Percentiles rank a stretch among this genome's conserved stretches.
phyloP scores from a whole-genome alignment of 2,888 invertebrate species.

The Trypoxylon attenuatum region DNA sequence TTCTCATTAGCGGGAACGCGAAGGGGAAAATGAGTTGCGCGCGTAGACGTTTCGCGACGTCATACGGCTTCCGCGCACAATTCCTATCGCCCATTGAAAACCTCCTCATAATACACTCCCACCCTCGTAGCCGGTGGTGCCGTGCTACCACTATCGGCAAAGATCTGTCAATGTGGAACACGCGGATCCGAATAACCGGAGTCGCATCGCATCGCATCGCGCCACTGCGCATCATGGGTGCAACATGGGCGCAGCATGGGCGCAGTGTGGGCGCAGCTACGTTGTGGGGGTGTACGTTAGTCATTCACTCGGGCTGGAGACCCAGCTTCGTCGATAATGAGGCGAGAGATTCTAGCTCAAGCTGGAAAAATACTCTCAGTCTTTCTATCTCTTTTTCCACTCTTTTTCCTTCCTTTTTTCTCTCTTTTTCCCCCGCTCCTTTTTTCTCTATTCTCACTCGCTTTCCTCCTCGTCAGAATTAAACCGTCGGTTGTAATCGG shows the following conservation, averaged over 20 bases:
- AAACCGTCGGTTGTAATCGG: background rate
- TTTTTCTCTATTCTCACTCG: background rate
- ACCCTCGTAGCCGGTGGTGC: constrained; percentile 12
- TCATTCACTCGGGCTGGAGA: no score
- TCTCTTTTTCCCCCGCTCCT: no score
- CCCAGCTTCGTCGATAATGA: constrained; percentile 57
- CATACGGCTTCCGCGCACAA: constrained; percentile 15
- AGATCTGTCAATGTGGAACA: constrained; percentile 28
- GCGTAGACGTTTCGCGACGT: constrained; percentile 21
- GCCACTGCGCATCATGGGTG: no score
- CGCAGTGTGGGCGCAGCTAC: no score
- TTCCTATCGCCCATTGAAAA: constrained; percentile 46
- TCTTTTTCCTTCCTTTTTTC: no score
- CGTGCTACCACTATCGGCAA: background rate
- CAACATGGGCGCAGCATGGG: no score
- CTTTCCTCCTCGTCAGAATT: background rate
- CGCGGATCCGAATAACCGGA: constrained; percentile 28
- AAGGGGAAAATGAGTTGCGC: constrained; percentile 15
- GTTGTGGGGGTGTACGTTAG: no score
- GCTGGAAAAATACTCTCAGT: background rate
- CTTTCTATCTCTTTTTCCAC: no score
- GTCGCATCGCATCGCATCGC: no score
- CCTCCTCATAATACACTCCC: constrained; percentile 23
- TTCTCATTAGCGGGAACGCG: constrained; percentile 39
- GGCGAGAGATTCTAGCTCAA: constrained; percentile 16